phyloP scores from a whole-genome alignment of 2,113 vertebrate species.

The Excalfactoria chinensis region DNA sequence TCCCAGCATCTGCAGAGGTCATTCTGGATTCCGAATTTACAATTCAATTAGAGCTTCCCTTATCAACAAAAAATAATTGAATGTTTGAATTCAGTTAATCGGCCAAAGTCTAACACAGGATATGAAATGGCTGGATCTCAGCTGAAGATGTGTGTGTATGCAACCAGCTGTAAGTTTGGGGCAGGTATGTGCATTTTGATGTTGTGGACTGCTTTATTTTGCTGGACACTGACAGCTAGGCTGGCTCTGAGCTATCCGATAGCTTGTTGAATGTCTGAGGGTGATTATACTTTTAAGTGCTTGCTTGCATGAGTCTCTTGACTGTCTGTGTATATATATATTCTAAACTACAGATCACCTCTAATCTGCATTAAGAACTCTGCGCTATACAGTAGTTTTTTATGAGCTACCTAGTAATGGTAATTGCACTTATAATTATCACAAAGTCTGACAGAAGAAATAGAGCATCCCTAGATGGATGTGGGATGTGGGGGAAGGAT shows the following conservation, averaged over 20 bases:
- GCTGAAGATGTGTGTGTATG: neutral
- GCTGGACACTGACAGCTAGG: neutral
- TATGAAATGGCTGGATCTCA: neutral
- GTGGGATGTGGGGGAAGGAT: neutral
- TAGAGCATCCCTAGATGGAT: neutral
- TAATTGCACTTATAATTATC: constrained; percentile 12
- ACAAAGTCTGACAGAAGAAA: neutral
- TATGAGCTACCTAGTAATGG: neutral
- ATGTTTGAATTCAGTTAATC: neutral
- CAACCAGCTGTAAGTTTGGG: neutral
- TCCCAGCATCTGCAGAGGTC: neutral
- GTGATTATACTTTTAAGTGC: neutral
- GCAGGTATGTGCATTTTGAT: neutral
- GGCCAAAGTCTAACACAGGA: neutral
- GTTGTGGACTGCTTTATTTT: neutral
- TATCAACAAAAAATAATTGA: neutral
- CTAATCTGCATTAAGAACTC: neutral
- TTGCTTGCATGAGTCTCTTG: neutral
- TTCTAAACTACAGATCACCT: neutral
- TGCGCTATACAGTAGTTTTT: neutral
- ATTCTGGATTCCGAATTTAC: neutral
- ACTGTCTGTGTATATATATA: neutral
- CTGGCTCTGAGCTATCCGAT: neutral
- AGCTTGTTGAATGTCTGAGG: neutral
- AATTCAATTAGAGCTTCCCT: neutral